A percentile compares a stretch with the other conserved stretches of the same genome.
Conservation (phyloP, 2,113 vertebrate genomes). For the Dasyprocta punctata region DNA sequence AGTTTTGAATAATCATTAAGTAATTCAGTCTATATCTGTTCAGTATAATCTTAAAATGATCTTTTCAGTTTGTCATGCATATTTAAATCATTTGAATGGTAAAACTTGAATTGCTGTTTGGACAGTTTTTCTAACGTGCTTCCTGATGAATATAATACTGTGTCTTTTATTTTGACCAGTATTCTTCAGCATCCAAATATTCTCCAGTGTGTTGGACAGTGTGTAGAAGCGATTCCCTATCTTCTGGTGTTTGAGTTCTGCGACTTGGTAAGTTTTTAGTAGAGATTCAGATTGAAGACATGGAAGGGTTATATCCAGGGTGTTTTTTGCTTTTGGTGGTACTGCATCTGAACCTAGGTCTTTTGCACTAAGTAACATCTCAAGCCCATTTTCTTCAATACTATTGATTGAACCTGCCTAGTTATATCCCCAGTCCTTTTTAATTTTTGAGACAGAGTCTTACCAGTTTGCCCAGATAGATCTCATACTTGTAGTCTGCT, state of each 20-base stretch:
- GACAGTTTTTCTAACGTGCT: background rate
- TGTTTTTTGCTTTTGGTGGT: background rate
- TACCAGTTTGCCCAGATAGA: background rate
- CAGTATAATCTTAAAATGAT: background rate
- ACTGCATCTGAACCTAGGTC: background rate
- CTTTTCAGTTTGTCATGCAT: background rate
- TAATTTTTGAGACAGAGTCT: background rate
- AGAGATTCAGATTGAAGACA: background rate
- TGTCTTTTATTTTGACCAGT: slow-evolving; percentile 72
- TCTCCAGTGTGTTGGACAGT: slow-evolving; percentile 96
- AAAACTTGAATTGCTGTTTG: background rate
- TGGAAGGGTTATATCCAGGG: background rate
- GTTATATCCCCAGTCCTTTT: background rate
- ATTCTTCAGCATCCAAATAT: slow-evolving; percentile 95
- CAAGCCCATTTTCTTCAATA: background rate
- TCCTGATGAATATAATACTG: background rate
- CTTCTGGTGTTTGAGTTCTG: slow-evolving; percentile 97
- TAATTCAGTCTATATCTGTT: background rate
- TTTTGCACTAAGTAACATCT: background rate
- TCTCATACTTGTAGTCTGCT: background rate
- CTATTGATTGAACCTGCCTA: background rate
- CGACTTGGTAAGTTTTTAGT: slow-evolving; percentile 93
- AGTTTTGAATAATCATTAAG: background rate
- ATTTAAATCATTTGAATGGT: background rate
- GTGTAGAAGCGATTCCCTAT: slow-evolving; percentile 96